Base-by-base conservation (phyloP, 2,888 invertebrate species). In the Monoplex corrugatus region DNA sequence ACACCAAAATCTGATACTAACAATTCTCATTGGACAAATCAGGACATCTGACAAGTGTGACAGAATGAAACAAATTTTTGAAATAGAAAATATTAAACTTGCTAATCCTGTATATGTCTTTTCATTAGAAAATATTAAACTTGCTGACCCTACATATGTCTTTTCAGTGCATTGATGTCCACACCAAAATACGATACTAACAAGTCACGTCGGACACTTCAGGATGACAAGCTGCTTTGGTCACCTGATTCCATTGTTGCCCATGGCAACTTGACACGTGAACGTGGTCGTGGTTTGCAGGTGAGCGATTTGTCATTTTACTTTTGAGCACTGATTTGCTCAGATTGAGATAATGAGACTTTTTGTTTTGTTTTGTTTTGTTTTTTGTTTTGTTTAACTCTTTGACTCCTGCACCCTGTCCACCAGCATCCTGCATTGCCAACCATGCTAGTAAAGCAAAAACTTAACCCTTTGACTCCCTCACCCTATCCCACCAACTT, bases 181-280 rank as follows among this genome's bases (percentile, higher is more conserved):
- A 89, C 87, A 19, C 87, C 87, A 57, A 87, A 87, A 50, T 63
- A 45, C 28, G n/a, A 38, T n/a, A 57, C 75, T 8, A 32, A 43
- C 10, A 35, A 80, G 32, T 38, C 80, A 5, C 43, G n/a, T n/a
- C 40, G 82, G 13, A 19, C 87, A 43, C 44, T 63, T 28, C 87
- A 13, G 43, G 45, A 43, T 35, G 87, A 87, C 35, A 78, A 57
- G 28, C 63, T 80, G 0, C 63, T 35, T 6, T 80, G 87, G 82
- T 87, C 87, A 63, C 82, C 82, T 23, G 87, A 87, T 28, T 82
- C 82, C 80, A 87, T 82, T 8, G 82, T 82, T 43, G 86, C 86
- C 45, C 87, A 40, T 78, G 57, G 57, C 80, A 87, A 82, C 43
- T 35, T 63, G 50, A 63, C 38, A 6, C 45, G 43, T 28, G 44